Conservation (phyloP, 2,888 invertebrate genomes). For the Drosophila multiciliata region DNA sequence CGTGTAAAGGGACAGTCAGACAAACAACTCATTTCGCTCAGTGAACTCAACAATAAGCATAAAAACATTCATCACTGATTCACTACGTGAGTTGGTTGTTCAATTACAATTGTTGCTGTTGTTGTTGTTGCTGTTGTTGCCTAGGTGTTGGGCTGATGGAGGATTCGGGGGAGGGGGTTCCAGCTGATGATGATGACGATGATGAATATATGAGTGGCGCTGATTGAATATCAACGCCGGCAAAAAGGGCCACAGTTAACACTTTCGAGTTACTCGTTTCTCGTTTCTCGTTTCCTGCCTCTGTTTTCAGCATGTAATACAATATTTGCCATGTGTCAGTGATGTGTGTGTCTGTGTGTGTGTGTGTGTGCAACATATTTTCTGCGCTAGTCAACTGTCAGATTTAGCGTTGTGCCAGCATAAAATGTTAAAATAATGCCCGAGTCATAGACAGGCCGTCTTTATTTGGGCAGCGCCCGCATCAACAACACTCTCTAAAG, state of each 20-base stretch:
- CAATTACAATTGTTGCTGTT: slow-evolving; percentile 57
- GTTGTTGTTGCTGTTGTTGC: slow-evolving; percentile 24
- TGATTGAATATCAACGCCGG: slow-evolving; percentile 74
- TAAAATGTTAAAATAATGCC: slow-evolving; percentile 82
- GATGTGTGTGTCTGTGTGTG: neutral
- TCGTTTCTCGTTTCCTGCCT: slow-evolving; percentile 60
- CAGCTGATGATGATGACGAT: slow-evolving; percentile 34
- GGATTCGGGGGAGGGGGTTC: neutral
- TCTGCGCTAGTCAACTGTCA: slow-evolving; percentile 79
- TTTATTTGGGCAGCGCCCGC: slow-evolving; percentile 69
- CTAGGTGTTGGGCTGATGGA: slow-evolving; percentile 52
- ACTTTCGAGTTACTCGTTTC: slow-evolving; percentile 63
- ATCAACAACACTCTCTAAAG: slow-evolving; percentile 34
- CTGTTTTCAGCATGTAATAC: slow-evolving; percentile 61
- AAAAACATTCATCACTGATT: slow-evolving; percentile 81
- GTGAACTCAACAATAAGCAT: slow-evolving; percentile 82
- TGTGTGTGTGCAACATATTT: slow-evolving; percentile 67
- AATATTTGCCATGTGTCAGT: slow-evolving; percentile 59
- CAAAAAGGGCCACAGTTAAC: slow-evolving; percentile 24
- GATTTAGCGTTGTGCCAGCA: slow-evolving; percentile 81
- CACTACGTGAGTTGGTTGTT: slow-evolving; percentile 77
- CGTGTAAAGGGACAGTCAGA: slow-evolving; percentile 41
- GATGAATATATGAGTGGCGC: slow-evolving; percentile 76
- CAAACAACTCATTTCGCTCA: slow-evolving; percentile 80
- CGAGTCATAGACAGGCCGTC: slow-evolving; percentile 70